Evolutionary conservation across 1,140 invertebrate species (phyloP).

Genomic region (Nasonia vitripennis): DNA sequence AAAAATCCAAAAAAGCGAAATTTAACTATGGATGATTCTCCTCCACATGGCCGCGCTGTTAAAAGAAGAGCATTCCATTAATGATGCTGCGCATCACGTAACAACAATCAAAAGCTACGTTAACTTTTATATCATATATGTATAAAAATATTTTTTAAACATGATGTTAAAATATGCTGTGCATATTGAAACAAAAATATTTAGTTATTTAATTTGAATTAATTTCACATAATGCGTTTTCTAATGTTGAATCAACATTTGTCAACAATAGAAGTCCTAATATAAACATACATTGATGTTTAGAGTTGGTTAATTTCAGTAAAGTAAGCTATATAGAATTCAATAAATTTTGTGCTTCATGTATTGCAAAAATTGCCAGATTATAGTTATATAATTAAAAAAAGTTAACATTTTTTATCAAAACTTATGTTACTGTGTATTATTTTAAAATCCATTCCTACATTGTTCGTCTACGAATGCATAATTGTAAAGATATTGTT

Average conservation of each 20-base stretch:
- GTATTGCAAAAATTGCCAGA: too few relatives aligned
- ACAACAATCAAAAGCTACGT: not conserved
- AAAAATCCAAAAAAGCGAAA: slow-evolving; percentile 10
- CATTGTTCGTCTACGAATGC: too few relatives aligned
- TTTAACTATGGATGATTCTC: slow-evolving; percentile 1
- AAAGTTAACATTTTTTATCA: too few relatives aligned
- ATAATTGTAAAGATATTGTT: too few relatives aligned
- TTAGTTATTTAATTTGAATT: slow-evolving; percentile 11
- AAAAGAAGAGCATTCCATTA: slow-evolving; percentile 11
- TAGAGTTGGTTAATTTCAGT: too few relatives aligned
- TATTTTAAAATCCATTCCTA: too few relatives aligned
- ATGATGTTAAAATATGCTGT: not conserved
- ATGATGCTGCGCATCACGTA: not conserved
- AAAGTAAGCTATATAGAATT: too few relatives aligned
- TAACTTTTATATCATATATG: not conserved
- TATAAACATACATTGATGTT: not conserved
- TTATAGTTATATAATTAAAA: too few relatives aligned
- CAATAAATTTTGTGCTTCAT: too few relatives aligned
- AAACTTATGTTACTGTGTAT: too few relatives aligned
- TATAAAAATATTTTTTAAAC: not conserved
- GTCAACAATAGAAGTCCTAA: not conserved
- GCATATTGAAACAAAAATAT: not conserved
- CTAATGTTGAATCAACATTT: too few relatives aligned
- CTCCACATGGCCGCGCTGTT: not conserved
- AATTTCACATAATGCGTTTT: too few relatives aligned